phyloP scores from a whole-genome alignment of 2,113 vertebrate genomes.

The Clinocottus analis region DNA sequence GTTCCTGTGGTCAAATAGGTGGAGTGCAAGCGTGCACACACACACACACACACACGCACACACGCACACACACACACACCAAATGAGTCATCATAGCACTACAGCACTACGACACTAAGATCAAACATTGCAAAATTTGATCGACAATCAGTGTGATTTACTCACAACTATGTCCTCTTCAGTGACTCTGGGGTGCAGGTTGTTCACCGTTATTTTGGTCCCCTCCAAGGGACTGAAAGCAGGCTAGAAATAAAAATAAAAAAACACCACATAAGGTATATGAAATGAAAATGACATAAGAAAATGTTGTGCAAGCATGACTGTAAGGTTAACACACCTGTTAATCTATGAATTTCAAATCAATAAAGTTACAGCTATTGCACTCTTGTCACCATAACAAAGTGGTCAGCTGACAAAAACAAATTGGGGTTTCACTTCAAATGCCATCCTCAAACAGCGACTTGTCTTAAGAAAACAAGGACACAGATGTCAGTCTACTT shows the following conservation, averaged over 20 bases:
- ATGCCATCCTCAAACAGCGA: neutral
- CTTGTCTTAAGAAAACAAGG: neutral
- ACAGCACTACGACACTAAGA: neutral
- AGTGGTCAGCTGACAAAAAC: neutral
- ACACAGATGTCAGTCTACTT: neutral
- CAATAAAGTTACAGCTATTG: neutral
- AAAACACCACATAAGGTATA: constrained; percentile 16
- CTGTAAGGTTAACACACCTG: neutral
- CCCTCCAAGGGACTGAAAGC: constrained; percentile 94
- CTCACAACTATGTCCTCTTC: constrained; percentile 99
- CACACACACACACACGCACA: constrained; percentile 20
- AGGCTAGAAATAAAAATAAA: constrained; percentile 78
- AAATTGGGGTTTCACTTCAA: neutral
- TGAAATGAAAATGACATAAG: neutral
- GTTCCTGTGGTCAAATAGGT: constrained; percentile 83
- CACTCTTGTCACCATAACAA: neutral
- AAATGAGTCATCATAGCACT: constrained; percentile 21
- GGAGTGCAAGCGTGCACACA: constrained; percentile 14
- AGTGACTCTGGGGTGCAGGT: constrained; percentile 95
- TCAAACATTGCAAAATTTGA: neutral
- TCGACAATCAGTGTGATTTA: constrained; percentile 12
- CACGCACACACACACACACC: constrained; percentile 22
- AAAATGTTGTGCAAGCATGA: neutral
- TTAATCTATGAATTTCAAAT: neutral
- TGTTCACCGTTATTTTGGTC: constrained; percentile 98